Conservation (phyloP, 2,888 invertebrate genomes). For the Oxytorus armatus region DNA sequence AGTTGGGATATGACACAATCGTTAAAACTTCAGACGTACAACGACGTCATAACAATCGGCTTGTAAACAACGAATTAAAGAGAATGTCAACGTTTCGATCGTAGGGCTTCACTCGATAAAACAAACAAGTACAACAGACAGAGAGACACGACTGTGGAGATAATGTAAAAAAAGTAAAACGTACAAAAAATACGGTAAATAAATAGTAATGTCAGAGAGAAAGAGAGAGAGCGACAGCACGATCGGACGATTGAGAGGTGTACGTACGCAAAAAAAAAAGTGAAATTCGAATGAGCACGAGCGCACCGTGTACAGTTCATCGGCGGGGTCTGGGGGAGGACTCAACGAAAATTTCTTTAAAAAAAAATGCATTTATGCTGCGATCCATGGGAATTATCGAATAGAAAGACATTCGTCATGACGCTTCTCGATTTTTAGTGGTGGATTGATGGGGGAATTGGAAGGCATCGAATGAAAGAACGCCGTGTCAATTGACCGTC, state of each 20-base stretch:
- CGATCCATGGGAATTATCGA: conserved; percentile 41
- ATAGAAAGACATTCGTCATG: conserved; percentile 24
- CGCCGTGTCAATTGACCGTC: conserved; percentile 37
- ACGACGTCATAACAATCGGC: conserved; percentile 59
- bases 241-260: conserved; percentile 3
- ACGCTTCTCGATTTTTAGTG: not conserved
- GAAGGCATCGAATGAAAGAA: conserved; percentile 13
- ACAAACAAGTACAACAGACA: conserved; percentile 17
- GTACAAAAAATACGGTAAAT: conserved; percentile 13
- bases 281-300: conserved; percentile 22
- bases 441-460: not conserved
- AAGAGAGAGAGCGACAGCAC: not conserved
- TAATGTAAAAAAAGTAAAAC: not conserved
- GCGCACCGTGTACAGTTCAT: conserved; percentile 13
- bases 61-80: conserved; percentile 56
- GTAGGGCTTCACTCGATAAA: conserved; percentile 43
- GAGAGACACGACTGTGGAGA: not conserved
- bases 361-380: not conserved
- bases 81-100: conserved; percentile 33
- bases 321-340: conserved; percentile 8
- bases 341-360: not conserved
- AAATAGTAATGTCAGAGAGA: conserved; percentile 17
- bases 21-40: conserved; percentile 26
- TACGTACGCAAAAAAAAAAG: conserved; percentile 35
- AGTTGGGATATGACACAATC: conserved; percentile 48